Conservation (phyloP, 1,140 invertebrate genomes). For the Drosophila takahashii region DNA sequence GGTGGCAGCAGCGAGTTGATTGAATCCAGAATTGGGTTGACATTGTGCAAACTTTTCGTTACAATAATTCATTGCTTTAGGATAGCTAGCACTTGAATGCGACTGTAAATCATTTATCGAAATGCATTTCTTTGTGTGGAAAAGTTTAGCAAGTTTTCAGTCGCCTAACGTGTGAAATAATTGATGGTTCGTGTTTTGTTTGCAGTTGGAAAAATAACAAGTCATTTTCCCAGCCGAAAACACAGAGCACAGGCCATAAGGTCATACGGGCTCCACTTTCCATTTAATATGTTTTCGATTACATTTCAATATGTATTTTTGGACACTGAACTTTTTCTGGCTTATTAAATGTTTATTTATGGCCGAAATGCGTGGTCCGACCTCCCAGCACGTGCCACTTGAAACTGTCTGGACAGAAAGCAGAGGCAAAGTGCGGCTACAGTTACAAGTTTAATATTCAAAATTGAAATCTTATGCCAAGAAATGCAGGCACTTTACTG, state of each 20-base stretch:
- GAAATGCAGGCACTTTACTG: background rate
- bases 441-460: slow-evolving; percentile 11
- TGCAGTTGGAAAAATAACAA: slow-evolving; percentile 8
- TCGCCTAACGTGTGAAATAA: slow-evolving; percentile 19
- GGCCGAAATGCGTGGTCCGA: slow-evolving; percentile 51
- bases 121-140: slow-evolving; percentile 18
- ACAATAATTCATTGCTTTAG: slow-evolving; percentile 32
- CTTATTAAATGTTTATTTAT: slow-evolving; percentile 77
- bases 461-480: slow-evolving; percentile 33
- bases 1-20: slow-evolving; percentile 47
- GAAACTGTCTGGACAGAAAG: slow-evolving; percentile 9
- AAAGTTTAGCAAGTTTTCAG: slow-evolving; percentile 33
- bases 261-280: background rate
- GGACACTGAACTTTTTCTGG: slow-evolving; percentile 38
- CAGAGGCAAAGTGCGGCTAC: slow-evolving; percentile 1
- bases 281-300: slow-evolving; percentile 25
- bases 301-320: slow-evolving; percentile 32
- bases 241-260: background rate
- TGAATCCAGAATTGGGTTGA: slow-evolving; percentile 49
- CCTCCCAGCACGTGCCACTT: slow-evolving; percentile 34
- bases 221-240: slow-evolving; percentile 4
- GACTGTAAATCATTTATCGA: slow-evolving; percentile 53
- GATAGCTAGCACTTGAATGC: slow-evolving; percentile 10
- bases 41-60: slow-evolving; percentile 37
- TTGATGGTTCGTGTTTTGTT: slow-evolving; percentile 19